Evolutionary conservation across 2,113 vertebrate genomes (phyloP), one percentile per base, ranked within the genome.

Genomic region (Sceloporus tristichus): DNA sequence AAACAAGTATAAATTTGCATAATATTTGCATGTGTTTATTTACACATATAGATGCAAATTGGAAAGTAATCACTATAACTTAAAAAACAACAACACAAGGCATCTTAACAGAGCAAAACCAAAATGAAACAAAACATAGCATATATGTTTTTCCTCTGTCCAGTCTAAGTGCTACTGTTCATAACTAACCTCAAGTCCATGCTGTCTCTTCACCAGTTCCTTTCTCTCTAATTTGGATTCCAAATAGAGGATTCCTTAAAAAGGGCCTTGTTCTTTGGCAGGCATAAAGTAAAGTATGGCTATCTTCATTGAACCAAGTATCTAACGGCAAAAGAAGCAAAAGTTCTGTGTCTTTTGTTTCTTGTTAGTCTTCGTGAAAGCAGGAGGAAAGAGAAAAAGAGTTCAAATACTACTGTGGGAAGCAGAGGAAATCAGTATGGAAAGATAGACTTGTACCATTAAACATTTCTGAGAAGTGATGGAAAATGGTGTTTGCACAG

Each of bases 341-440:
- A 16, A 48, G 9, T 82, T 74, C 38, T n/a, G 29, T 54, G 40
- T 27, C 27, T 82, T 42, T 10, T 10, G n/a, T 25, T 53, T 82
- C 71, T 56, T 65, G 56, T 2, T 70, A 65, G 23, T 70, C 42
- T 82, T 65, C 18, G 11, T 76, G 54, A 65, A 25, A 59, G n/a
- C 4, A 38, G 48, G 65, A 48, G 27, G 25, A 62, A 62, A 38
- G 18, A 38, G 18, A 38, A 2, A 0, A 18, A 1, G 68, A 86
- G 38, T 21, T 86, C 68, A 90, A 80, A 84, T 23, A 21, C 8
- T 68, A 85, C 3, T 79, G n/a, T 73, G 87, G 29, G 86, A 48
- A 16, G 68, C 16, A 65, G 1, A 75, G n/a, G 70, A 83, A 88
- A 73, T 93, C 84, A 65, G 84, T 91, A 81, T 6, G 73, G 48